Evolutionary conservation across 1,140 invertebrate species (phyloP), one percentile per base, ranked within the genome.

Genomic region (Ostrea denselamellosa): DNA sequence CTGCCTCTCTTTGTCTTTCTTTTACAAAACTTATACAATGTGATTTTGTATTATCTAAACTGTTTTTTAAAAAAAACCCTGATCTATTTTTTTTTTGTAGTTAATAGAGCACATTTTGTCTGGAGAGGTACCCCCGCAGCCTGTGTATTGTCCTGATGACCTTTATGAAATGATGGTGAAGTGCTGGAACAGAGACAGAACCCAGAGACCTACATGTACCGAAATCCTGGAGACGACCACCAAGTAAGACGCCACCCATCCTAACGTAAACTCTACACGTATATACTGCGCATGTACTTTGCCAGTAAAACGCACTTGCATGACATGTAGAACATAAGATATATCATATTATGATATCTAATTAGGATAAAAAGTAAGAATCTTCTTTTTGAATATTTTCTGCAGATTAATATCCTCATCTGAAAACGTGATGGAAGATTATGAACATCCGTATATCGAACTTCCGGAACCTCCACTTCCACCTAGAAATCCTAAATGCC

Each of bases 141-240:
- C 88, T 0, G 56, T 86, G 53, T 86, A 53, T 51, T 89, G 88
- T 56, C 85, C 88, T 34, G n/a, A 28, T 5, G 86, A 82, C 62
- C 65, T 89, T n/a, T 89, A 84, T 85, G 85, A 86, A 28, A 84
- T 89, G 3, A 28, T 89, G 62, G 58, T 58, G 3, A 56, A n/a
- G 19, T 89, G 88, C 54, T 89, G 88, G 88, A 77, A 89, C 34
- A 83, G 88, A 62, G 88, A 89, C 56, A 58, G 62, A 65, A 89
- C 88, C 10, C 44, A 83, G 12, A 85, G 88, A 85, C 88, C 88
- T 9, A 68, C 88, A 8, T 56, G 81, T 44, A 12, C n/a, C 9
- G 56, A 62, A 22, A 3, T 85, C 22, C 22, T 77, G 28, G 9
- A 77, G 68, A 34, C 28, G 8, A 77, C 68, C 8, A 28, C 68